Base-by-base conservation (phyloP, 2,888 invertebrate species). In the Phasia obesa region DNA sequence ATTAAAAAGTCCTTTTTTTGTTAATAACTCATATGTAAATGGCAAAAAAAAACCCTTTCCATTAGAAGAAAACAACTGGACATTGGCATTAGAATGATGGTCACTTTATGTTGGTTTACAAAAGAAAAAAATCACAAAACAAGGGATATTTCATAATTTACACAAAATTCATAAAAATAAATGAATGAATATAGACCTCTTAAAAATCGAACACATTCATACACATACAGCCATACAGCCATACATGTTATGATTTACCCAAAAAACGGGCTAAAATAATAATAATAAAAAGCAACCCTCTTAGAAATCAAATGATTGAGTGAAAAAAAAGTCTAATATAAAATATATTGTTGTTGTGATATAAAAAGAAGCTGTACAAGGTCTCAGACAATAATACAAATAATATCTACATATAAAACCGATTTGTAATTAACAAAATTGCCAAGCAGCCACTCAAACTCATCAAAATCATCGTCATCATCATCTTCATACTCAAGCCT, bases 391-490 rank as follows among this genome's bases (percentile, higher is more conserved):
- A 71, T 74, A 70, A 76, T 62, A 76, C 75, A 74, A 82, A 84
- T 73, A 80, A 84, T 76, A 79, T 85, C 75, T 84, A 64, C 79
- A 85, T 84, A 84, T 81, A 84, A 85, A 86, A 86, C 84, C 88
- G 88, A 88, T 89, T 90, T 90, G 90, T 90, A 90, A 90, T 90
- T 90, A 90, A 90, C 90, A 90, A 90, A 90, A 90, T 90, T 90
- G 90, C 90, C 90, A 90, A 88, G 90, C 90, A 90, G 89, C 88
- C 88, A 86, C 86, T 86, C 86, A 85, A 85, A 85, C 85, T 76
- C 83, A 79, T 84, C 79, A 69, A 57, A 70, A 82, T 79, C 75
- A 62, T 70, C 51, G 57, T 67, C 80, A 47, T 67, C 60, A 9
- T 64, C 65, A 35, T 35, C 11, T 35, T 35, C 15, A 27, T 23